A percentile compares a stretch with the other conserved stretches of the same genome.
Evolutionary conservation across 2,797 vertebrate species (phyloP).

Genomic region (Pachyuromys duprasi): DNA sequence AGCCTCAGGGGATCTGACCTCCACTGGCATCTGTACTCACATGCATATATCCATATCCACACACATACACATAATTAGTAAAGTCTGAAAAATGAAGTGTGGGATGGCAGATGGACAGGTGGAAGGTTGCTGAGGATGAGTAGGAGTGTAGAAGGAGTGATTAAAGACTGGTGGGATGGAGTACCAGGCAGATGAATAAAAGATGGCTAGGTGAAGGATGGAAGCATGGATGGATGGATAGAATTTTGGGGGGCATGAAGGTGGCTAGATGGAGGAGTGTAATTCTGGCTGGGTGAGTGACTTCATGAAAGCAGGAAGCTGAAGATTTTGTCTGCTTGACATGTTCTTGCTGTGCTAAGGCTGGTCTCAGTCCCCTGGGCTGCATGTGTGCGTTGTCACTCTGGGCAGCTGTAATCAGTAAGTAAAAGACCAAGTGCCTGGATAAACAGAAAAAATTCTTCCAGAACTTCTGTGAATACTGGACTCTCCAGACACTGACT

Average conservation of each 20-base stretch:
- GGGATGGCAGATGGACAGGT: background rate
- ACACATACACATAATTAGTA: background rate
- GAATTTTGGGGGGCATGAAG: background rate
- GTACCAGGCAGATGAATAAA: background rate
- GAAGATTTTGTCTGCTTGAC: background rate
- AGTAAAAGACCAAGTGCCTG: background rate
- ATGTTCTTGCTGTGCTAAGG: background rate
- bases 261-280: background rate
- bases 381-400: rapidly evolving
- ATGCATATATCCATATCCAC: background rate
- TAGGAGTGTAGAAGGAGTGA: background rate
- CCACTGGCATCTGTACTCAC: background rate
- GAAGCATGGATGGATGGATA: no score
- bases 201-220: background rate
- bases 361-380: background rate
- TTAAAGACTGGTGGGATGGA: no score
- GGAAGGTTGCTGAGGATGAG: background rate
- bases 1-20: background rate
- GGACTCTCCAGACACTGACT: background rate
- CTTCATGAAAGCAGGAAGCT: background rate
- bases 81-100: no score
- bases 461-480: background rate
- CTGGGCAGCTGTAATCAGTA: background rate
- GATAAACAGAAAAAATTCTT: background rate
- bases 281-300: background rate